Evolutionary conservation across 2,797 vertebrate species (phyloP).

Genomic region (Amblyraja radiata): DNA sequence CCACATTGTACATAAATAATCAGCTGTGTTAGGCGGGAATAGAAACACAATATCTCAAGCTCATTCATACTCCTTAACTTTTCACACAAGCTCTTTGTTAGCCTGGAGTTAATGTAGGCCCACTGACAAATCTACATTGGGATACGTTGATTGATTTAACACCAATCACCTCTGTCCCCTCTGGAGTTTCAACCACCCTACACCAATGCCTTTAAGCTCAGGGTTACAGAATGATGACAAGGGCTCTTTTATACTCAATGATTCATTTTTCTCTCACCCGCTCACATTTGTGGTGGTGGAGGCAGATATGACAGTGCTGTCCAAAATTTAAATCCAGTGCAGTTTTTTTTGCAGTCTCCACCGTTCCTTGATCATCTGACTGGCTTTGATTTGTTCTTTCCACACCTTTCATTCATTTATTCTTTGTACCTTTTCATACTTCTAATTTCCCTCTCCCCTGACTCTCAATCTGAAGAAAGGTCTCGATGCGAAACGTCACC

Average conservation of each 20-base stretch:
- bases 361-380: too few species aligned
- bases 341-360: too few species aligned
- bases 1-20: background rate
- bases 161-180: background rate
- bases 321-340: too few species aligned
- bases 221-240: background rate
- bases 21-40: background rate
- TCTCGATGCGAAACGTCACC: too few species aligned
- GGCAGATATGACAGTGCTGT: too few species aligned
- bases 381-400: too few species aligned
- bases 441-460: too few species aligned
- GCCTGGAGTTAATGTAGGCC: background rate
- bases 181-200: too few species aligned
- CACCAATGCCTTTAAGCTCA: background rate
- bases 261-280: background rate
- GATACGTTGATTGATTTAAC: constrained; percentile 1
- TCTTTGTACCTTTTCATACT: too few species aligned
- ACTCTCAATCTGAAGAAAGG: too few species aligned
- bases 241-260: background rate
- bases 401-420: too few species aligned
- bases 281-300: background rate
- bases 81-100: constrained; percentile 26
- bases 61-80: background rate
- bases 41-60: background rate
- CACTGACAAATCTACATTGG: background rate